Base-by-base conservation (phyloP, 2,113 vertebrate species). In the Onychostoma macrolepis region DNA sequence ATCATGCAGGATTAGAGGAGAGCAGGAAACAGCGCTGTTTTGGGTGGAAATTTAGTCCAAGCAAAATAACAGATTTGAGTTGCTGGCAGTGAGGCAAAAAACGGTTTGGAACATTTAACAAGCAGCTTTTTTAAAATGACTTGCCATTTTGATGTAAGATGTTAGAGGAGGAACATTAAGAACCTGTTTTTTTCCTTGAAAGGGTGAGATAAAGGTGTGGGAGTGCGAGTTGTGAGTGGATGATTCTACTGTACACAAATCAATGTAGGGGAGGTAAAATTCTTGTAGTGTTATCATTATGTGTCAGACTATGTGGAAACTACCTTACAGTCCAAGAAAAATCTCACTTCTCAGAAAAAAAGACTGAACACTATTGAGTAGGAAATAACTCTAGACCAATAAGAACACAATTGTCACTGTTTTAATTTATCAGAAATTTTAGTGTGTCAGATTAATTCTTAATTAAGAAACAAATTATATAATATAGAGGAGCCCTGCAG, bases 281-380 rank as follows among this genome's bases (percentile, higher is more conserved):
- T 92, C 91, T 87, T 92, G 88, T 67, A 85, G 63, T 92, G 91
- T 91, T 91, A 92, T 92, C 90, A 90, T 53, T 86, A 91, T 91
- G 87, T 92, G 87, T 85, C 86, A 72, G 63, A 85, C 83, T 88
- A 72, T 89, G 90, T 26, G 56, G 36, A 80, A 63, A 80, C 38
- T 13, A 43, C 36, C 15, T 81, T 19, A 19, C 24, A 83, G 33
- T 83, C 41, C 38, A 83, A 15, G 41, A 2, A 71, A 83, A 83
- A 21, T 13, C 4, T 67, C 3, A 13, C 9, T 58, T 38, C 30
- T 80, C 17, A 58, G 9, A 15, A 78, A 78, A 11, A 28, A 53
- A 33, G 19, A 33, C 1, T 7, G 30, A 36, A 79, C 17, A 24
- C 50, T 79, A 33, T 28, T 3, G 45, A 77, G 45, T 50, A 48